Percentiles rank a stretch among this genome's conserved stretches.
Conservation (phyloP, 2,113 vertebrate species). For the Pygoscelis adeliae region DNA sequence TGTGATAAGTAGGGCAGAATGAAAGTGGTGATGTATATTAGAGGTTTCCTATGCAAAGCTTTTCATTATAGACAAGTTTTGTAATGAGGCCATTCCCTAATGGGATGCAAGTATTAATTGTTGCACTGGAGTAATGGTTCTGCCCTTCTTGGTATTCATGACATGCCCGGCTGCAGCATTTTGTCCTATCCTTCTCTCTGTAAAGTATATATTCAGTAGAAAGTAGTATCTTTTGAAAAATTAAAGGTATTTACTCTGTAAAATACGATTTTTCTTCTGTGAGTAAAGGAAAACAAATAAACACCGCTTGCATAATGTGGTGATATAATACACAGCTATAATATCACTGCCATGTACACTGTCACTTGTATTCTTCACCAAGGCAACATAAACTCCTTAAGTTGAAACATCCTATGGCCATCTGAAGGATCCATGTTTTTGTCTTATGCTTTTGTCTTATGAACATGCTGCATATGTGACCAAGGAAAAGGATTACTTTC, state of each 20-base stretch:
- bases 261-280: background rate
- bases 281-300: background rate
- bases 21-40: background rate
- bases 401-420: background rate
- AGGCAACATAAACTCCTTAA: background rate
- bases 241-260: background rate
- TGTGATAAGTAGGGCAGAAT: background rate
- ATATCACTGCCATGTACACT: background rate
- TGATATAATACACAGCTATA: background rate
- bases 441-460: fast-evolving
- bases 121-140: background rate
- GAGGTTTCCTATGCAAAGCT: background rate
- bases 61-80: background rate
- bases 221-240: background rate
- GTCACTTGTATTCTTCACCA: background rate
- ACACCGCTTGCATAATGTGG: background rate
- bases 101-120: background rate
- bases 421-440: background rate
- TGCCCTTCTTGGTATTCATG: background rate
- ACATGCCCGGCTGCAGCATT: background rate
- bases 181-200: background rate
- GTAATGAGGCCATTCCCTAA: background rate
- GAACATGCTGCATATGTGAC: background rate
- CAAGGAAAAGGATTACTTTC: background rate
- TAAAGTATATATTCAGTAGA: background rate